Conservation (phyloP, 2,888 invertebrate genomes). For the Amitus sp. region DNA sequence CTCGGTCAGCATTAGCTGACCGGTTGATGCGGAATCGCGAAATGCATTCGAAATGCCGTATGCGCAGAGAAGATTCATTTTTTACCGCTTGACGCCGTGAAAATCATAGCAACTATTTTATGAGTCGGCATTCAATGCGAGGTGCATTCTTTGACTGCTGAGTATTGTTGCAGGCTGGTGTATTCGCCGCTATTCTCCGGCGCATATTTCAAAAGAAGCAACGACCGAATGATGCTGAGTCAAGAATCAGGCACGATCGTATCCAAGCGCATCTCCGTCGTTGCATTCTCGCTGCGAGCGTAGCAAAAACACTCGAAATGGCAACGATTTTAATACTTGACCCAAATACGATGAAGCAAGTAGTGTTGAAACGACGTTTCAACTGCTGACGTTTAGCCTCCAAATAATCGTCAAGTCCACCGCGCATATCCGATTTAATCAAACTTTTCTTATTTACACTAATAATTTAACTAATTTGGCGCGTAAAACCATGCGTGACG, state of each 20-base stretch:
- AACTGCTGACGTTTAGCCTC: not conserved
- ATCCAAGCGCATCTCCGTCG: slow-evolving; percentile 4
- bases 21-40: not conserved
- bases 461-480: not conserved
- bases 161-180: slow-evolving; percentile 6
- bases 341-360: slow-evolving; percentile 7
- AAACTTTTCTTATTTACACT: not conserved
- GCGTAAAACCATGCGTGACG: too few species aligned
- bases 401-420: too few species aligned
- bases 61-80: too few species aligned
- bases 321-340: slow-evolving; percentile 12
- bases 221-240: slow-evolving; percentile 9
- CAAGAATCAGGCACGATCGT: slow-evolving; percentile 8
- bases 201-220: slow-evolving; percentile 1
- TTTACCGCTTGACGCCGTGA: too few species aligned
- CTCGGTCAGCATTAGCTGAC: too few species aligned
- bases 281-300: not conserved
- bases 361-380: slow-evolving; percentile 5
- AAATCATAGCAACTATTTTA: not conserved
- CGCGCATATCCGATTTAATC: not conserved
- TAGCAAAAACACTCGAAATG: slow-evolving; percentile 10
- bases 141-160: not conserved
- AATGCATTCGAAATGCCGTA: not conserved
- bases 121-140: not conserved
- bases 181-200: not conserved